Evolutionary conservation across 2,113 vertebrate species (phyloP).

Genomic region (Lycaon pictus): DNA sequence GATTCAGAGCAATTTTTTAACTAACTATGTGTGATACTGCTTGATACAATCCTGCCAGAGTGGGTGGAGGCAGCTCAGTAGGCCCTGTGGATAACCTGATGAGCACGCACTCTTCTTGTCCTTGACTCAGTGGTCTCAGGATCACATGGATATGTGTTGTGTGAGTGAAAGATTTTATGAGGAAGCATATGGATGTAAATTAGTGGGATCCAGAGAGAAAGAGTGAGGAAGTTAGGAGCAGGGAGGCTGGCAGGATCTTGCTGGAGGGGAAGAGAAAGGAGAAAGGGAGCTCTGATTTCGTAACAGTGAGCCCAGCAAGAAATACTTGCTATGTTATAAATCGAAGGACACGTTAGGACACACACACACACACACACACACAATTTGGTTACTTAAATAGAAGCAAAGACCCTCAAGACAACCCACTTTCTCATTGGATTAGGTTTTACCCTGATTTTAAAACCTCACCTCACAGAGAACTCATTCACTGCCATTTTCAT

Average conservation of each 20-base stretch:
- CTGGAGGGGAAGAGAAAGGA: fast-evolving
- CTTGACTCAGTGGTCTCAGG: not conserved
- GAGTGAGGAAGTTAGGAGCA: fast-evolving
- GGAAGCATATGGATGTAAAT: not conserved
- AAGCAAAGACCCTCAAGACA: not conserved
- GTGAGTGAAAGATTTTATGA: not conserved
- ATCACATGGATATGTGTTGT: not conserved
- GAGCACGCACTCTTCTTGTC: not conserved
- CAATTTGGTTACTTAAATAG: not conserved
- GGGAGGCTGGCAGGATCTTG: not conserved
- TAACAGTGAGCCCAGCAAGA: not conserved
- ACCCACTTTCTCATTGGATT: not conserved
- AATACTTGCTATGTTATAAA: fast-evolving
- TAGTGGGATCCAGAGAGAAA: not conserved
- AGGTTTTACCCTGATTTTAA: not conserved
- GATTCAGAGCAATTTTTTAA: not conserved
- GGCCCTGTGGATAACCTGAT: not conserved
- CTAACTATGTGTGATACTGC: fast-evolving
- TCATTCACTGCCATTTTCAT: not conserved
- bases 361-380: not conserved
- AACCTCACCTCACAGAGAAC: not conserved
- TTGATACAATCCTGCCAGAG: fast-evolving
- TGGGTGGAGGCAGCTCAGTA: not conserved
- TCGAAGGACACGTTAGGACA: fast-evolving
- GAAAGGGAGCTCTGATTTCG: fast-evolving